Percentiles rank a stretch among this genome's conserved stretches.
Conservation (phyloP, 2,888 invertebrate species). For the Leptopilina drosophilae region DNA sequence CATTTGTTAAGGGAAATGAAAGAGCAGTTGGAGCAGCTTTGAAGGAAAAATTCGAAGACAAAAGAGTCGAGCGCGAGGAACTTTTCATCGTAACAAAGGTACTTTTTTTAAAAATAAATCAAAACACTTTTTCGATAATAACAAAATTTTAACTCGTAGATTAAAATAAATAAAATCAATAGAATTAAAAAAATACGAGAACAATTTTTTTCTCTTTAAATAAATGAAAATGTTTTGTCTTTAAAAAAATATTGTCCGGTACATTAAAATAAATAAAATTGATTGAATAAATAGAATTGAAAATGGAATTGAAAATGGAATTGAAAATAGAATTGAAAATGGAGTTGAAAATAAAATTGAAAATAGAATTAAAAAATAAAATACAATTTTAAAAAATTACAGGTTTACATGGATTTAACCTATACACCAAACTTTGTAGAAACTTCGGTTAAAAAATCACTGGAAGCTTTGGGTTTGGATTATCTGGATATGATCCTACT, state of each 20-base stretch:
- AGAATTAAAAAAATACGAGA: too few species aligned
- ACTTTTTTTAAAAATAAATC: neutral
- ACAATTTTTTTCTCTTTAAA: neutral
- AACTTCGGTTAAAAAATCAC: constrained; percentile 77
- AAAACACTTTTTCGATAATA: too few species aligned
- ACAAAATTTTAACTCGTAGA: too few species aligned
- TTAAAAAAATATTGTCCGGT: too few species aligned
- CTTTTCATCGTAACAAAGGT: constrained; percentile 80
- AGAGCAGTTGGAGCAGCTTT: constrained; percentile 78
- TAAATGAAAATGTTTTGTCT: too few species aligned
- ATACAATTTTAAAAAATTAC: neutral
- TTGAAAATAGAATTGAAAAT: too few species aligned
- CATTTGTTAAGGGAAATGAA: constrained; percentile 77
- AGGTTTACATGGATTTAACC: constrained; percentile 79
- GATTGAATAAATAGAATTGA: neutral
- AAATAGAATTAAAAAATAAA: neutral
- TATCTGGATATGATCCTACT: constrained; percentile 82
- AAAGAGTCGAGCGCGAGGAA: constrained; percentile 77
- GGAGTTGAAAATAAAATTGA: too few species aligned
- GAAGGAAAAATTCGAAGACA: constrained; percentile 75
- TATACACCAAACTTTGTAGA: constrained; percentile 80
- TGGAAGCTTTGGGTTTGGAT: constrained; percentile 78
- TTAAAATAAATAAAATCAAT: too few species aligned
- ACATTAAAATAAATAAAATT: too few species aligned
- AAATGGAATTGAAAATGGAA: neutral